phyloP scores from a whole-genome alignment of 2,888 invertebrate species.

The Gortyna flavago region DNA sequence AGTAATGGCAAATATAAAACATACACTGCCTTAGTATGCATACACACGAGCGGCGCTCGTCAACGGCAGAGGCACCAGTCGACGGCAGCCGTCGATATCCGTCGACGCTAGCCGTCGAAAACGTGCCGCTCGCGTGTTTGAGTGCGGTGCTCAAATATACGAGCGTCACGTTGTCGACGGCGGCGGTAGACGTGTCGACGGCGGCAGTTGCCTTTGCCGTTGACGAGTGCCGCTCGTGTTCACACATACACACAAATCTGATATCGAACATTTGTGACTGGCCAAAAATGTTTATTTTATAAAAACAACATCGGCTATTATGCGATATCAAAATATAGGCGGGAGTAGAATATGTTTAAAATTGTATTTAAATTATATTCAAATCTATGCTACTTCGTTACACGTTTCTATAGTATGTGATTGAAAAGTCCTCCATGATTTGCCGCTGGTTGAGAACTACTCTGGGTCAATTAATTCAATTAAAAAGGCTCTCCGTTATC shows the following conservation, averaged over 20 bases:
- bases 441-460: neutral
- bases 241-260: conserved; percentile 46
- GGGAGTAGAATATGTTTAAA: conserved; percentile 60
- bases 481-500: neutral
- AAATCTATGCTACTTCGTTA: conserved; percentile 50
- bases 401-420: conserved; percentile 49
- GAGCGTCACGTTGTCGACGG: neutral
- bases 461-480: neutral
- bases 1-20: conserved; percentile 44
- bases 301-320: conserved; percentile 57
- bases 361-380: conserved; percentile 32
- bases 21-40: neutral
- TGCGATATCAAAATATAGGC: conserved; percentile 65
- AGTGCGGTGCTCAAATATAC: neutral
- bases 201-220: neutral
- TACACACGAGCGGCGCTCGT: neutral
- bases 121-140: no score
- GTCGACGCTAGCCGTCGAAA: neutral
- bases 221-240: no score
- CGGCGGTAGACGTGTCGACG: neutral
- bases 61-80: no score
- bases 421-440: neutral
- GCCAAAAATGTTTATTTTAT: conserved; percentile 39
- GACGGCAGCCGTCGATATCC: neutral
- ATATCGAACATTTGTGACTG: conserved; percentile 44